Base-by-base conservation (phyloP, 2,888 invertebrate genomes). In the Linyphia triangularis region DNA sequence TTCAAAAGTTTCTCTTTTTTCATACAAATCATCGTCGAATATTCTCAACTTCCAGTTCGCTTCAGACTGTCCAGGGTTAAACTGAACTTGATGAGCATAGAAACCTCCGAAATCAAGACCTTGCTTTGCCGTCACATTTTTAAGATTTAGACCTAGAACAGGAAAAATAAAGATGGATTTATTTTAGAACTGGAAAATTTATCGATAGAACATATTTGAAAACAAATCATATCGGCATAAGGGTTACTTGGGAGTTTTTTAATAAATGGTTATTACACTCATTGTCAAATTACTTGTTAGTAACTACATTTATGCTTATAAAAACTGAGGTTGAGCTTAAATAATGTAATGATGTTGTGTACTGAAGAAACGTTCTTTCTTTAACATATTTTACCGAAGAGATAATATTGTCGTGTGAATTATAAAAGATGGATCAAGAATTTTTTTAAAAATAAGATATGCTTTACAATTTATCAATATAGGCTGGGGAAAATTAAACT, bases 31-130 rank as follows among this genome's bases (percentile, higher is more conserved):
- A 88, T 93, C 93, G 89, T 93, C 92, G 4, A 91, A 73, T n/a
- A 93, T 89, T 9, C 91, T 91, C 3, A 93, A 91, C n/a, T 91
- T 90, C 93, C 93, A 93, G 5, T 90, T 90, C 67, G 92, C 92
- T 89, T 92, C 92, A 9, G 91, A 92, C 90, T 93, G 92, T 67
- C 93, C 93, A 89, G 93, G 93, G 86, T 92, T 92, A 89, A 93
- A 93, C 91, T 93, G 93, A 2, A 93, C 92, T 90, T 93, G 92
- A 30, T 91, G 90, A 7, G 92, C 92, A 90, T 91, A 92, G 37
- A 91, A 91, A 5, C 89, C 83, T 16, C 91, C 91, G 84, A 92
- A 91, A 89, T 93, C 93, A 79, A 91, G 91, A 0, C 92, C 92
- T 24, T 91, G 90, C 43, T 89, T 91, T 9, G 93, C 93, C 4